A percentile compares a stretch with the other conserved stretches of the same genome.
phyloP scores from a whole-genome alignment of 2,797 vertebrate species.

The Chelon labrosus region DNA sequence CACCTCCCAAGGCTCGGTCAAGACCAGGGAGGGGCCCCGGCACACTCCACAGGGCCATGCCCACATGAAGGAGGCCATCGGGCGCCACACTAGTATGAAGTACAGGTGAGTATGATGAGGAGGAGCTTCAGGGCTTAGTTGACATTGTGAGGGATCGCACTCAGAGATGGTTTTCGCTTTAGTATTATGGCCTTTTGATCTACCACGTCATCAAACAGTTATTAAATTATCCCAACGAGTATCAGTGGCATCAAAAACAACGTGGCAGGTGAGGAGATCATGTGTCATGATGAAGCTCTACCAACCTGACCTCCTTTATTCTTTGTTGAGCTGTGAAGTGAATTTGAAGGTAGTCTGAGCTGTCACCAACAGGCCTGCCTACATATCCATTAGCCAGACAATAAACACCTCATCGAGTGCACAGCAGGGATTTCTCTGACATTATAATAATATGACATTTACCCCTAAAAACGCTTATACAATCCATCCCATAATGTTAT shows the following conservation, averaged over 20 bases:
- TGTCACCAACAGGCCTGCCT: constrained; percentile 33
- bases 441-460: constrained; percentile 54
- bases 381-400: constrained; percentile 43
- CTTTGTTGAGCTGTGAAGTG: constrained; percentile 34
- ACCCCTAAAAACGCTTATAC: constrained; percentile 37
- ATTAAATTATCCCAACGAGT: constrained; percentile 31
- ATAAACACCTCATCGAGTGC: constrained; percentile 26
- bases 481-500: constrained; percentile 64
- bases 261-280: constrained; percentile 1
- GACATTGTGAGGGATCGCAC: neutral
- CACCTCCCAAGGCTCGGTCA: constrained; percentile 77
- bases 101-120: constrained; percentile 82
- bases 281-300: constrained; percentile 3
- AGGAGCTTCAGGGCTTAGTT: neutral
- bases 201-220: constrained; percentile 36
- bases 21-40: constrained; percentile 78
- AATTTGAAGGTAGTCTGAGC: constrained; percentile 30
- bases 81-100: constrained; percentile 87
- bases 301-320: neutral
- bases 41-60: constrained; percentile 83
- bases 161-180: constrained; percentile 35
- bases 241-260: constrained; percentile 24
- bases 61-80: constrained; percentile 88
- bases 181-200: constrained; percentile 45
- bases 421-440: constrained; percentile 45